Percentiles rank a stretch among this genome's conserved stretches.
phyloP scores from a whole-genome alignment of 2,797 vertebrate genomes.

The Malacoraja senta region DNA sequence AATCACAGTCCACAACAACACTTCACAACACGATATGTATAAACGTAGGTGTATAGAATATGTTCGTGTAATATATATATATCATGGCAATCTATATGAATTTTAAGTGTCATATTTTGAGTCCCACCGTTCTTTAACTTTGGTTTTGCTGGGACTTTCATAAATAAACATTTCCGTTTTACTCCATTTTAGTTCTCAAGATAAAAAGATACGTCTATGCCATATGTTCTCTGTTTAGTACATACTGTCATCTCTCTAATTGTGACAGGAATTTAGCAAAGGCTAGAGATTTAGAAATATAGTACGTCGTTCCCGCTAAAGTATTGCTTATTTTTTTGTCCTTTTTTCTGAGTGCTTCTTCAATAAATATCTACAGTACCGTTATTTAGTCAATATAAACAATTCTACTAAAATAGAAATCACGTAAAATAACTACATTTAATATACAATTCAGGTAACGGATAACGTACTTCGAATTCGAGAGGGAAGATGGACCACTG shows the following conservation, averaged over 20 bases:
- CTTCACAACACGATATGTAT: background rate
- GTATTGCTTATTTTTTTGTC: background rate
- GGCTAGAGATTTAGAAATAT: slow-evolving; percentile 3
- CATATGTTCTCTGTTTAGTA: background rate
- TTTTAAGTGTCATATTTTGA: background rate
- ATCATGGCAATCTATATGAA: background rate
- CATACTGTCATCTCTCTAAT: slow-evolving; percentile 7
- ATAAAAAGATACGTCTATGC: slow-evolving; percentile 13
- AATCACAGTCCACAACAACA: background rate
- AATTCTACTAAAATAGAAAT: background rate
- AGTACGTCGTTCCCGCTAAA: background rate
- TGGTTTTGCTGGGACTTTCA: slow-evolving; percentile 11
- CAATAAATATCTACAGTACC: background rate
- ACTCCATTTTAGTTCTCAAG: slow-evolving; percentile 36
- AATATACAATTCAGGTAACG: background rate
- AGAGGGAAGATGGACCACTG: slow-evolving; percentile 28
- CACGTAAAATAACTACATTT: background rate
- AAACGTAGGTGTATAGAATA: too few species aligned
- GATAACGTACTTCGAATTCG: slow-evolving; percentile 34
- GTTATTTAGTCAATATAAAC: background rate
- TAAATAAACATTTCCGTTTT: slow-evolving; percentile 38
- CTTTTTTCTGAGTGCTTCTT: background rate
- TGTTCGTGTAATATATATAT: background rate
- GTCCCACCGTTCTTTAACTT: background rate
- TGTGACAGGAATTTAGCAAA: background rate